Evolutionary conservation across 2,113 vertebrate species (phyloP), one percentile per base, ranked within the genome.

Genomic region (Leucopternis melanops): DNA sequence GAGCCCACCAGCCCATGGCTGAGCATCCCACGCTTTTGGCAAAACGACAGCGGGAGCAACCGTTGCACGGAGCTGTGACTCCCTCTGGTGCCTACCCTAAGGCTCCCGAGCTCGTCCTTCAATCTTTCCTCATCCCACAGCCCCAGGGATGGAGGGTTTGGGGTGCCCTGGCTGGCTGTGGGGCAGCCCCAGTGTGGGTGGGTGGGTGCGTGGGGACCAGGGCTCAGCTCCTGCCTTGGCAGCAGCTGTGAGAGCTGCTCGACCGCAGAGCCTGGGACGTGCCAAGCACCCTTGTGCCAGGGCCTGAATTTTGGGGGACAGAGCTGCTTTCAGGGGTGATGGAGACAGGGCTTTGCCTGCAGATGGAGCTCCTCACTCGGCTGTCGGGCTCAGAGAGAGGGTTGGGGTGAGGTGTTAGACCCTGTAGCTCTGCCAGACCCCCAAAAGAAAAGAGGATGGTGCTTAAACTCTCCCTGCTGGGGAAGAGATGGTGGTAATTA

Each of bases 11-110:
- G 52, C 16, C 26, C 26, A 3, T 21, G 29, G 47, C 36, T 36
- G 34, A 15, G 13, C 32, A 42, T 36, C 20, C 62, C 3, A 0
- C 0, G 1, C 19, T 72, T 77, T 23, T 6, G 52, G 49, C 40
- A 18, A 9, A 55, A 17, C 0, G 5, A 17, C 34, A 27, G n/a
- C 0, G 1, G 3, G 4, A n/a, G 34, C 40, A n/a, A 40, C 8
- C 0, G 1, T 16, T 65, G 40, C 29, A 13, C 1, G 12, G 88
- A 73, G 91, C 79, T 80, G 67, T 2, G 34, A 83, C 90, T 94
- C 94, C 94, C 92, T 92, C 94, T 94, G 94, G 23, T 88, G 91
- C 88, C 88, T 69, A 79, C 49, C 66, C 66, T 1, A 13, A 13
- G 66, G 47, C 44, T 72, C 26, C 47, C 0, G 1, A n/a, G 29